Evolutionary conservation across 2,797 vertebrate species (phyloP), one percentile per base, ranked within the genome.

Genomic region (Acestrorhynchus altus): DNA sequence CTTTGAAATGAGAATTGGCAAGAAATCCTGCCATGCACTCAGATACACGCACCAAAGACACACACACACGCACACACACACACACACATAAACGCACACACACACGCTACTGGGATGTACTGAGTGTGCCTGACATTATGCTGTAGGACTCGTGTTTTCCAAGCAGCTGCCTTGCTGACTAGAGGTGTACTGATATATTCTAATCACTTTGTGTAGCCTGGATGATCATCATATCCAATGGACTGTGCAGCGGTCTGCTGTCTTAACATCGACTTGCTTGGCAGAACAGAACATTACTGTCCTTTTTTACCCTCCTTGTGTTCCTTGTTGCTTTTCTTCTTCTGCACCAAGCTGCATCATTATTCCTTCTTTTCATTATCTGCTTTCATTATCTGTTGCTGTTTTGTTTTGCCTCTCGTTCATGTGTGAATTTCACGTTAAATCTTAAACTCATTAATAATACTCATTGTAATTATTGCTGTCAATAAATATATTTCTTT

Each of bases 141-240:
- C 87, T 84, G 83, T 85, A 85, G 76, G 72, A 86, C 74, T 81
- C 78, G 76, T 63, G 71, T 86, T 88, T 88, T 86, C 83, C 77
- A 71, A 85, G 82, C 76, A 89, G 84, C 83, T 89, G 76, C 75
- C 82, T 81, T 78, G 79, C 75, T 87, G 85, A 85, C 79, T 77
- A 80, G 86, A 87, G 85, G 84, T 86, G 83, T 78, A 77, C 83
- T 87, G 84, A 88, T 88, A 82, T 87, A 86, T 85, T 86, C 72
- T 86, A 87, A 89, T 88, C 83, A 85, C 79, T 83, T 88, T 83
- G 59, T 78, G 81, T 74, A 86, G 77, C 84, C 54, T 73, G 84
- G 78, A 80, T 89, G 83, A 86, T 63, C 87, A 85, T 83, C 64
- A 57, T 67, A 83, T 73, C 77, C 86, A 87, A 88, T 85, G 86